Percentiles rank a stretch among this genome's conserved stretches.
Evolutionary conservation across 2,797 vertebrate genomes (phyloP).

Genomic region (Falco concolor): DNA sequence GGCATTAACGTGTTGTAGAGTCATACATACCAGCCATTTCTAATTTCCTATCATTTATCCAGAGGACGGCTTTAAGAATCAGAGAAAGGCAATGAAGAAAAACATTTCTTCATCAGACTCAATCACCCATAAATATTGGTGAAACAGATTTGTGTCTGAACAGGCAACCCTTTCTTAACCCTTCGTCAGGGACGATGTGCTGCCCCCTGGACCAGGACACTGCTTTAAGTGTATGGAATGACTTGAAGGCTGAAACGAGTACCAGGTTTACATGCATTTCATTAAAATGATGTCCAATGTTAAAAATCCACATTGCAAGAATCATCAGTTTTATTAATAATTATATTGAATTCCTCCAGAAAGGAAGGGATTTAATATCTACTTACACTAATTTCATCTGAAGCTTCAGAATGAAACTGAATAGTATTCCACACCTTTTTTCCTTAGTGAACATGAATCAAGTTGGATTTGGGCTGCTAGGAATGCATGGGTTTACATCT

Average conservation of each 20-base stretch:
- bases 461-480: neutral
- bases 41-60: neutral
- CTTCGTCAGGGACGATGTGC: fast-evolving
- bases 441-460: neutral
- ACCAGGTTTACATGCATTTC: neutral
- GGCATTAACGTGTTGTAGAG: neutral
- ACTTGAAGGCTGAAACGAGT: neutral
- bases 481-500: neutral
- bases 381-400: neutral
- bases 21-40: neutral
- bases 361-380: neutral
- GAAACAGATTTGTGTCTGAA: neutral
- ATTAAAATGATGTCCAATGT: neutral
- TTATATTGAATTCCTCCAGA: neutral
- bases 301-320: neutral
- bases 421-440: neutral
- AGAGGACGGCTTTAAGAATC: neutral
- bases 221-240: neutral
- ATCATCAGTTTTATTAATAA: neutral
- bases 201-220: neutral
- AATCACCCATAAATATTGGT: neutral
- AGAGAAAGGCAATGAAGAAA: neutral
- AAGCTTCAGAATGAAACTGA: neutral
- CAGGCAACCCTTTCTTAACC: neutral
- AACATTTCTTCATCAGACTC: neutral